These are phyloP conservation scores for Lutjanus campechanus DNA, from an alignment of 2,797 vertebrate species.

Conservation along the genomic window DNA sequence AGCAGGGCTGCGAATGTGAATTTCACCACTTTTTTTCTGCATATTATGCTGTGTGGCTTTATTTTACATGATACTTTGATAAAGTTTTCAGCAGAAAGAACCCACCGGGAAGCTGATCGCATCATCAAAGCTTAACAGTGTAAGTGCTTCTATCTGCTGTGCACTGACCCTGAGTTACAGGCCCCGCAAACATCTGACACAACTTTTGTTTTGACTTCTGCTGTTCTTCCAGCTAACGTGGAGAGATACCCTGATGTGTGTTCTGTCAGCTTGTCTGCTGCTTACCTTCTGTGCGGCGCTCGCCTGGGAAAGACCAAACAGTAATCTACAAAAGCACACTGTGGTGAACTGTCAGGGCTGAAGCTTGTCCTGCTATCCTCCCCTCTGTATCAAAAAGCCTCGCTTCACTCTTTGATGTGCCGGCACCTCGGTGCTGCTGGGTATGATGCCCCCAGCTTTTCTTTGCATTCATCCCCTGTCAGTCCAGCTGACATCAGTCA, in stretches of 20 bases:
- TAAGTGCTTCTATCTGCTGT: slow-evolving; percentile 22
- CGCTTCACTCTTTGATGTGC: slow-evolving; percentile 69
- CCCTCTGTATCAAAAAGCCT: slow-evolving; percentile 60
- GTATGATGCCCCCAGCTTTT: slow-evolving; percentile 64
- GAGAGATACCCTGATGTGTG: slow-evolving; percentile 58
- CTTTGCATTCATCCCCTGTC: slow-evolving; percentile 66
- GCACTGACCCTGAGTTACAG: slow-evolving; percentile 30
- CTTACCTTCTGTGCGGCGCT: slow-evolving; percentile 45
- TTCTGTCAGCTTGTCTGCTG: slow-evolving; percentile 60
- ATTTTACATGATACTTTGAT: slow-evolving; percentile 12
- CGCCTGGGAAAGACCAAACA: slow-evolving; percentile 68
- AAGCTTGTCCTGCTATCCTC: slow-evolving; percentile 70
- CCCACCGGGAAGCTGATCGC: slow-evolving; percentile 9
- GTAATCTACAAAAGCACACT: slow-evolving; percentile 75
- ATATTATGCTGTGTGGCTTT: not conserved
- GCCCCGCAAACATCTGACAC: slow-evolving; percentile 51
- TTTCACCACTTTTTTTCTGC: not conserved
- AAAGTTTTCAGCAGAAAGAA: slow-evolving; percentile 12
- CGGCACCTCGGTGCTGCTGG: slow-evolving; percentile 65
- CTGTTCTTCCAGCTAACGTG: slow-evolving; percentile 25
- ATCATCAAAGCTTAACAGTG: slow-evolving; percentile 20
- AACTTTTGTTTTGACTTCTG: slow-evolving; percentile 60
- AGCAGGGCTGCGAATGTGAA: not conserved
- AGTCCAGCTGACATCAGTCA: slow-evolving; percentile 76
- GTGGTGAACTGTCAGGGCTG: slow-evolving; percentile 67